A percentile compares a stretch with the other conserved stretches of the same genome.
Conservation (phyloP, 1,140 invertebrate genomes). For the Drosophila parabipectinata region DNA sequence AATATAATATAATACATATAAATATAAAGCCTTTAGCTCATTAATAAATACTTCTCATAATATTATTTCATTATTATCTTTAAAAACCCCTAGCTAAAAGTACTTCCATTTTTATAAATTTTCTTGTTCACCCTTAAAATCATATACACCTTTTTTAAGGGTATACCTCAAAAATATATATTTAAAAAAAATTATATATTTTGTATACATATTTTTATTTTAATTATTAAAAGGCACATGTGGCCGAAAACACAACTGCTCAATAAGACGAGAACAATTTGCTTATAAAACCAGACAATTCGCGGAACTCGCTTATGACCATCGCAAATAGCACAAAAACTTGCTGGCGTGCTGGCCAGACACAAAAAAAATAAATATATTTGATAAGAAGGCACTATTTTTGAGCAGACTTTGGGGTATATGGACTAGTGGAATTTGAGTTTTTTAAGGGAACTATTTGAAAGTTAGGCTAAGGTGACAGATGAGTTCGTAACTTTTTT, state of each 20-base stretch:
- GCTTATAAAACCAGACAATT: constrained; percentile 19
- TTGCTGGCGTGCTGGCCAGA: neutral
- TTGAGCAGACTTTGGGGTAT: neutral
- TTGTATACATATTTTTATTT: neutral
- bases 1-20: too few relatives aligned
- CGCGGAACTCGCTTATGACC: constrained; percentile 32
- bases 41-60: too few relatives aligned
- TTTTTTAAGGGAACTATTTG: too few relatives aligned
- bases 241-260: constrained; percentile 2
- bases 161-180: neutral
- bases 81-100: too few relatives aligned
- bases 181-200: neutral
- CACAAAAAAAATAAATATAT: neutral
- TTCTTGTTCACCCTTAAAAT: too few relatives aligned
- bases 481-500: too few relatives aligned
- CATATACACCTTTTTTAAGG: too few relatives aligned
- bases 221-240: neutral
- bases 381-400: constrained; percentile 13
- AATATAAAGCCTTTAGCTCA: too few relatives aligned
- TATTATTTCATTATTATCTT: too few relatives aligned
- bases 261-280: constrained; percentile 24
- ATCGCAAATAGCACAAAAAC: constrained; percentile 18
- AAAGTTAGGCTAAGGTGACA: too few relatives aligned
- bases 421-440: neutral
- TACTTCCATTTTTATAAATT: too few relatives aligned